Conservation (phyloP, 2,888 invertebrate species). For the Noctuana brunneofusca region DNA sequence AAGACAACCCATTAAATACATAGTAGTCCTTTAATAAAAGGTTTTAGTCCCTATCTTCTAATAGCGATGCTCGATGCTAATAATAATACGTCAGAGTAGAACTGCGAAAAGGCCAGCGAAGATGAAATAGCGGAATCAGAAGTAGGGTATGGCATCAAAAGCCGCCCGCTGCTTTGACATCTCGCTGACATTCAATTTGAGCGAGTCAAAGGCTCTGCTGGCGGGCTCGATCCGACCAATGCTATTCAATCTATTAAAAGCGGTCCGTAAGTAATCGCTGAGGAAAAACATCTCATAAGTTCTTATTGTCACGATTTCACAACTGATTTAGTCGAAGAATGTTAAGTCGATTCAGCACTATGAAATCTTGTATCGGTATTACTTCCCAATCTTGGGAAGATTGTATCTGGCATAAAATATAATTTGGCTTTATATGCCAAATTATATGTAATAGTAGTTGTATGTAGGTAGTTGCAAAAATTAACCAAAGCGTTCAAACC, state of each 20-base stretch:
- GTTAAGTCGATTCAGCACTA: neutral
- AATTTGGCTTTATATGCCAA: no score
- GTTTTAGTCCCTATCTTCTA: neutral
- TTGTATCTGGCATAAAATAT: no score
- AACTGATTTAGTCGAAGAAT: neutral
- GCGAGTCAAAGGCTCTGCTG: slow-evolving; percentile 26
- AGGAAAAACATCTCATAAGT: slow-evolving; percentile 6
- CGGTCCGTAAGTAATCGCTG: slow-evolving; percentile 9
- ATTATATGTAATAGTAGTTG: no score
- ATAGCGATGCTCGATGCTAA: neutral
- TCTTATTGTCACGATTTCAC: neutral
- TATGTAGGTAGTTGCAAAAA: no score
- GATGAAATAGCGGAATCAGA: slow-evolving; percentile 26
- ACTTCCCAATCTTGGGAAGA: neutral
- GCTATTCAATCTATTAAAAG: neutral
- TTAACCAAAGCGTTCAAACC: no score
- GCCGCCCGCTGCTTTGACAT: slow-evolving; percentile 28
- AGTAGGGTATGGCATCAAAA: slow-evolving; percentile 32
- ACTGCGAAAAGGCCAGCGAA: slow-evolving; percentile 7
- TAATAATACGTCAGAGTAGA: neutral
- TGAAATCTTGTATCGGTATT: neutral
- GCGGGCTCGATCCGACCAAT: neutral
- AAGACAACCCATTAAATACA: no score
- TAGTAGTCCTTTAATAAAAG: no score
- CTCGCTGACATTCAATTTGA: slow-evolving; percentile 32